Conservation (phyloP, 2,888 invertebrate genomes). For the Therioaphis trifolii region DNA sequence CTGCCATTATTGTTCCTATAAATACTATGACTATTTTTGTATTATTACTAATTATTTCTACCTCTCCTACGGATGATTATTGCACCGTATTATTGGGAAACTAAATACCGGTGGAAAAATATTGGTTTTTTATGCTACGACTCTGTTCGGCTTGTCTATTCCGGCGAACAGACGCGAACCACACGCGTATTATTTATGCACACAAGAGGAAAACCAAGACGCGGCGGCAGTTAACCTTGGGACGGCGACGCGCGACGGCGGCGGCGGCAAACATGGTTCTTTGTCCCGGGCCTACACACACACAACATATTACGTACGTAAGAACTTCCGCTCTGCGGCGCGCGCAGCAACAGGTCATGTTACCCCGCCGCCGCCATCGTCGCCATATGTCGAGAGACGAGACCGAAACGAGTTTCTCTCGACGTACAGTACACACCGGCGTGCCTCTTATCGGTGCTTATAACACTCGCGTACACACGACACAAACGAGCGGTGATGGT, state of each 20-base stretch:
- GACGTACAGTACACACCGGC: background rate
- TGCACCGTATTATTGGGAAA: background rate
- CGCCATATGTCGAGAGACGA: conserved; percentile 52
- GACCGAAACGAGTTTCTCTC: conserved; percentile 54
- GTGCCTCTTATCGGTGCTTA: background rate
- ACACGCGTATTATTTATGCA: background rate
- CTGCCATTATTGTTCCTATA: no score
- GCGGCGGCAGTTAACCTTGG: conserved; percentile 60
- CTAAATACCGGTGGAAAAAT: conserved; percentile 10
- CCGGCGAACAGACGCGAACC: background rate
- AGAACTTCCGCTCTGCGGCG: conserved; percentile 58
- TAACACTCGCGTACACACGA: no score
- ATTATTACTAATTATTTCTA: no score
- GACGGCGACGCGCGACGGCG: no score
- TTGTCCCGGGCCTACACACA: conserved; percentile 47
- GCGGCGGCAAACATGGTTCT: conserved; percentile 44
- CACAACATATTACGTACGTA: background rate
- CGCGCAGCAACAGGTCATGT: conserved; percentile 61
- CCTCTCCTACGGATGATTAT: no score
- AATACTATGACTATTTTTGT: no score
- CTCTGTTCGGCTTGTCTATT: background rate
- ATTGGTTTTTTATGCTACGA: background rate
- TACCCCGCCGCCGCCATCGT: conserved; percentile 31
- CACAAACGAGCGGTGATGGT: no score
- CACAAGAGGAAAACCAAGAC: conserved; percentile 47